phyloP scores from a whole-genome alignment of 2,113 vertebrate genomes.

The Gavia stellata region DNA sequence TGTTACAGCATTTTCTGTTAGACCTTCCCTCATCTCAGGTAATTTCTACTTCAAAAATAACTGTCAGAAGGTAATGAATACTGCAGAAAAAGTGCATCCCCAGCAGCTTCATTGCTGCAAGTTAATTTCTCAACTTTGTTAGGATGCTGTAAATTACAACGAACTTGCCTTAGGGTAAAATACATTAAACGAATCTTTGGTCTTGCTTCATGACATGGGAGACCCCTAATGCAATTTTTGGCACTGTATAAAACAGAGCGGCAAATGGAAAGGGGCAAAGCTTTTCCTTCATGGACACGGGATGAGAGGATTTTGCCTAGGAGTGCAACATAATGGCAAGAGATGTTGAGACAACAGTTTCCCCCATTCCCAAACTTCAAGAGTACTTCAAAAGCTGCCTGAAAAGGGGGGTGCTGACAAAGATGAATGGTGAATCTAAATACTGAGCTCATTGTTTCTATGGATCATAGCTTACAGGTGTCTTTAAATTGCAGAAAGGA shows the following conservation, averaged over 20 bases:
- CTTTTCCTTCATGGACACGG: not conserved
- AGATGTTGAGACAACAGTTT: not conserved
- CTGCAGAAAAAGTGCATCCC: not conserved
- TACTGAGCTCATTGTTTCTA: not conserved
- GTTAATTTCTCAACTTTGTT: not conserved
- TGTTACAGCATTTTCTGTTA: not conserved
- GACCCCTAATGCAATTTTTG: conserved; percentile 18
- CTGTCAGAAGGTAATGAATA: not conserved
- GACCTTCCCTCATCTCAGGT: not conserved
- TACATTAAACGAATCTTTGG: not conserved
- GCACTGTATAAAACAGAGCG: not conserved
- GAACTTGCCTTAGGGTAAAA: conserved; percentile 23
- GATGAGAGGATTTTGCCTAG: not conserved
- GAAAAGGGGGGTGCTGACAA: not conserved
- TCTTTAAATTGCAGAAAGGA: not conserved
- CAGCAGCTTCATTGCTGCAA: not conserved
- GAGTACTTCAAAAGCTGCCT: not conserved
- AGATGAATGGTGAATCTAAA: not conserved
- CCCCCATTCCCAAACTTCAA: not conserved
- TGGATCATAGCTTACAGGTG: not conserved
- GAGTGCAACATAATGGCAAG: not conserved
- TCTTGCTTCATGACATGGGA: not conserved
- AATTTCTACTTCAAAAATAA: not conserved
- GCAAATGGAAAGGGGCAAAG: not conserved
- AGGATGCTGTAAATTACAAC: not conserved